Base-by-base conservation (phyloP, 2,113 vertebrate species). In the Leucosticte australis region DNA sequence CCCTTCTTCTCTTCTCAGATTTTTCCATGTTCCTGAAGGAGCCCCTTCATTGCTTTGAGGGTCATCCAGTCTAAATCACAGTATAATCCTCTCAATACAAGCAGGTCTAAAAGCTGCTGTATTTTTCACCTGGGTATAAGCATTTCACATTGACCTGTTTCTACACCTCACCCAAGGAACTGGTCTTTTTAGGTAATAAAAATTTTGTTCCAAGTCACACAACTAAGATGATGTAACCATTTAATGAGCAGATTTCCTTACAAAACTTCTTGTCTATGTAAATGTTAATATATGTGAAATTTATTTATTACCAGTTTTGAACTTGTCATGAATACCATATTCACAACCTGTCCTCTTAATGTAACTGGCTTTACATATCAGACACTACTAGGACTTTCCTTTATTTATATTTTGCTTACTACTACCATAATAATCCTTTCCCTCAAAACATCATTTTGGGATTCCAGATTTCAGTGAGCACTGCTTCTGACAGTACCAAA, bases 51-150 rank as follows among this genome's bases (percentile, higher is more conserved):
- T 3, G 1, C 35, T 70, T 35, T 21, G 67, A 55, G 50, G 19
- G 53, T 7, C 30, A 42, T 33, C 18, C 23, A 47, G 11, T 65
- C 42, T 70, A 65, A 57, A 26, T 41, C 3, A 1, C 23, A 59
- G 16, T 18, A 1, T 33, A 64, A 49, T 75, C 49, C 39, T 21
- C 65, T 71, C 0, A 0, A 12, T 33, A 18, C 4, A 65, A 68
- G 13, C 41, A 73, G n/a, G 68, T 20, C 20, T 81, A 28, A 69
- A 82, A 67, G 11, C 24, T 83, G 20, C 24, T 67, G 4, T 35
- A 17, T 86, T 92, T 57, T 79, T 37, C 28, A 9, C 44, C 20
- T 83, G 30, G 2, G 80, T 88, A 7, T 20, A 71, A 49, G 19
- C 15, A 24, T 30, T 9, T 50, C 37, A 49, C n/a, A 7, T 4